phyloP scores from a whole-genome alignment of 2,888 invertebrate species.

The Heliconius ethilla region DNA sequence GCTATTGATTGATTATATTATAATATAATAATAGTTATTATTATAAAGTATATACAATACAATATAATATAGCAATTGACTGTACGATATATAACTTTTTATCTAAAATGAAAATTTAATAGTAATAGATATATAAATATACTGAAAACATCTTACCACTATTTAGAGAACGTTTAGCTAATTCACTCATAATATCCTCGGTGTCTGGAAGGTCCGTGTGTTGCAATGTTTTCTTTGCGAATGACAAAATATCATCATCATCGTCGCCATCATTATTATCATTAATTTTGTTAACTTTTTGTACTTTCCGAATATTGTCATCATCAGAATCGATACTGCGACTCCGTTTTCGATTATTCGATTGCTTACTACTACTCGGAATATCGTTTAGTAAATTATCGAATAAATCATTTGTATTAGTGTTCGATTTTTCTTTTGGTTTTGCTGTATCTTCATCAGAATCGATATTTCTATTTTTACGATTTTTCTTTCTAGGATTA shows the following conservation, averaged over 20 bases:
- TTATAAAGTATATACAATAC: too few species aligned
- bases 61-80: too few species aligned
- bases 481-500: neutral
- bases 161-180: conserved; percentile 53
- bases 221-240: conserved; percentile 72
- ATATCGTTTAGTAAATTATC: conserved; percentile 12
- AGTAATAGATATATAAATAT: too few species aligned
- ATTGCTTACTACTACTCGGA: conserved; percentile 41
- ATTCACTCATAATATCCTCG: conserved; percentile 64
- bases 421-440: neutral
- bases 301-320: conserved; percentile 46
- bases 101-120: neutral
- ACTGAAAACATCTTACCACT: conserved; percentile 58
- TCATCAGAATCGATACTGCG: conserved; percentile 65
- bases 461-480: conserved; percentile 6
- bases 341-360: conserved; percentile 61
- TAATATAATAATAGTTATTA: too few species aligned
- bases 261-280: conserved; percentile 59
- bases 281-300: conserved; percentile 42
- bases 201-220: conserved; percentile 68
- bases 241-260: conserved; percentile 70
- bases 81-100: too few species aligned
- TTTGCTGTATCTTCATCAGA: conserved; percentile 7
- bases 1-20: too few species aligned
- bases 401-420: conserved; percentile 7